phyloP scores from a whole-genome alignment of 2,113 vertebrate genomes.

The Melierax canorus region DNA sequence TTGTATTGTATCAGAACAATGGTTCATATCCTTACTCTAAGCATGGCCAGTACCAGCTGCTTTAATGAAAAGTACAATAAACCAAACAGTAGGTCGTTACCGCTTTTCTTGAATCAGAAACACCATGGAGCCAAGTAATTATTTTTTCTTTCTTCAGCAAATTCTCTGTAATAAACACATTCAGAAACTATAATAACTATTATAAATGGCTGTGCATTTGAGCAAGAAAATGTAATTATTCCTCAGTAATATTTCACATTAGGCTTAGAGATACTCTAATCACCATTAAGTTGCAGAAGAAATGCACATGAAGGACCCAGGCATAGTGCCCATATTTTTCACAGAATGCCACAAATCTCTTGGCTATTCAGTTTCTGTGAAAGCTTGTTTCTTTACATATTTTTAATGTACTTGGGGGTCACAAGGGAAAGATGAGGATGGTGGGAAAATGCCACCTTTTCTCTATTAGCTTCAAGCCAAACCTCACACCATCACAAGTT shows the following conservation, averaged over 20 bases:
- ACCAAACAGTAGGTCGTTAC: not conserved
- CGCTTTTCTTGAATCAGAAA: slow-evolving; percentile 5
- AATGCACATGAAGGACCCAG: not conserved
- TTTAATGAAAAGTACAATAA: slow-evolving; percentile 30
- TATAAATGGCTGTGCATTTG: slow-evolving; percentile 15
- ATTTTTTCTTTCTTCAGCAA: not conserved
- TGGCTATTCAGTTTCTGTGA: not conserved
- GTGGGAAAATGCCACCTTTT: not conserved
- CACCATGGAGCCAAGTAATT: not conserved
- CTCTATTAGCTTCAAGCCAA: not conserved
- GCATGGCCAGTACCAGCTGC: not conserved
- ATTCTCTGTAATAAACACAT: slow-evolving; percentile 34
- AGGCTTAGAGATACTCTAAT: not conserved
- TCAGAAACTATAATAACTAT: slow-evolving; percentile 11
- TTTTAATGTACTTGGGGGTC: not conserved
- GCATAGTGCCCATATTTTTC: not conserved
- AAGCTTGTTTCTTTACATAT: not conserved
- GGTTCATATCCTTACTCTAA: not conserved
- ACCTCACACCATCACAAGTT: not conserved
- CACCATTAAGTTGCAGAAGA: not conserved
- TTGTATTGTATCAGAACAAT: not conserved
- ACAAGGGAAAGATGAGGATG: not conserved
- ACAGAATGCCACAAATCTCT: not conserved
- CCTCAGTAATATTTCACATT: slow-evolving; percentile 19
- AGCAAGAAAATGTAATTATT: slow-evolving; percentile 36